Percentiles rank a stretch among this genome's conserved stretches.
Conservation (phyloP, 2,888 invertebrate species). For the Hirudinaria manillensis region DNA sequence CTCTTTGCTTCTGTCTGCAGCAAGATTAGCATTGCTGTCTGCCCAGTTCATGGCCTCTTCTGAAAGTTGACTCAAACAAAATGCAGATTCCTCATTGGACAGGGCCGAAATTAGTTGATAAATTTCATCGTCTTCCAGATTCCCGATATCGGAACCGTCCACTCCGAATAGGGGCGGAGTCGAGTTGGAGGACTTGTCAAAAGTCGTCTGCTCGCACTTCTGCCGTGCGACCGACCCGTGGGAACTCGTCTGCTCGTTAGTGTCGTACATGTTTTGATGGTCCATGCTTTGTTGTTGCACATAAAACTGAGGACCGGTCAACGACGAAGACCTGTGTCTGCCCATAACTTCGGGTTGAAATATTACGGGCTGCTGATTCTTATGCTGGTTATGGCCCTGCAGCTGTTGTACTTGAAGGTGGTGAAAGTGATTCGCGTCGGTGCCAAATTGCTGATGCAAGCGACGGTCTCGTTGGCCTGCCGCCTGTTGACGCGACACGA, state of each 20-base stretch:
- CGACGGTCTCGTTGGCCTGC: slow-evolving; percentile 5
- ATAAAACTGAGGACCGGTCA: background rate
- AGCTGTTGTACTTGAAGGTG: slow-evolving; percentile 7
- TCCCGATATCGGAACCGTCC: slow-evolving; percentile 10
- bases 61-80: slow-evolving; percentile 17
- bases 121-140: slow-evolving; percentile 27
- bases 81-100: slow-evolving; percentile 23
- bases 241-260: background rate
- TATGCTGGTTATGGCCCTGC: background rate
- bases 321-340: background rate
- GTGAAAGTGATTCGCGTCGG: background rate
- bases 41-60: slow-evolving; percentile 9
- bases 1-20: background rate
- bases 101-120: background rate
- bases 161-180: background rate
- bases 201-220: background rate
- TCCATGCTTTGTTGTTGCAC: background rate
- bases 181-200: background rate
- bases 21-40: background rate
- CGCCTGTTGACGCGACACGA: background rate
- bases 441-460: slow-evolving; percentile 5
- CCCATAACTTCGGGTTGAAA: background rate
- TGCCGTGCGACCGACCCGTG: background rate
- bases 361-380: background rate
- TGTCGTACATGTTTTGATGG: background rate